Percentiles rank a stretch among this genome's conserved stretches.
Evolutionary conservation across 2,888 invertebrate genomes (phyloP).

Genomic region (Aethes cnicana): DNA sequence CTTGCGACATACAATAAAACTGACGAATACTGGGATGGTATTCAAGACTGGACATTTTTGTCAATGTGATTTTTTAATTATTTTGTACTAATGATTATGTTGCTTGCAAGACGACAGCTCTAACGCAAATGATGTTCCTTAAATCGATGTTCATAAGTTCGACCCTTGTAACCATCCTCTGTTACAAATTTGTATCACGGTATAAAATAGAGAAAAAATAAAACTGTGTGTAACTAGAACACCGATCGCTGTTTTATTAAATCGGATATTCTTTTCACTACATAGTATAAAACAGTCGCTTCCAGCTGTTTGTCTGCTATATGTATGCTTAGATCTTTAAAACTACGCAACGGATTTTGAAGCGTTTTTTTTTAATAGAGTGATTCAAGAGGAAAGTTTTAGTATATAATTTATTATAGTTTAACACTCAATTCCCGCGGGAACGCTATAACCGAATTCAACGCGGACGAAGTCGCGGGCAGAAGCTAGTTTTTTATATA

Average conservation of each 20-base stretch:
- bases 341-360: no score
- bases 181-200: constrained; percentile 78
- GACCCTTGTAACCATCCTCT: constrained; percentile 71
- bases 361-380: no score
- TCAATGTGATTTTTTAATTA: constrained; percentile 58
- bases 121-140: constrained; percentile 77
- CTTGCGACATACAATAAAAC: constrained; percentile 66
- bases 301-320: no score
- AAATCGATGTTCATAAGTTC: constrained; percentile 57
- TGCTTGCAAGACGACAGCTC: constrained; percentile 67
- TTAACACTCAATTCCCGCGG: no score
- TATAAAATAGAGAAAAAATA: constrained; percentile 74
- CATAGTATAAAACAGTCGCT: no score
- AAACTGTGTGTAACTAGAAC: constrained; percentile 80
- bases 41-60: constrained; percentile 63
- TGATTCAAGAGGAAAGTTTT: no score
- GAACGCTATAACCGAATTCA: no score
- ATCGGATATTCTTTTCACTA: constrained; percentile 30
- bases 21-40: constrained; percentile 56
- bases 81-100: constrained; percentile 63
- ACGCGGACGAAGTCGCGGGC: no score
- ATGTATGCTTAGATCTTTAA: no score
- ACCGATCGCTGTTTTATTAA: constrained; percentile 66
- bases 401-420: no score
- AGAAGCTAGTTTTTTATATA: no score